Evolutionary conservation across 1,140 invertebrate species (phyloP).

Genomic region (Meloidogyne floridensis): DNA sequence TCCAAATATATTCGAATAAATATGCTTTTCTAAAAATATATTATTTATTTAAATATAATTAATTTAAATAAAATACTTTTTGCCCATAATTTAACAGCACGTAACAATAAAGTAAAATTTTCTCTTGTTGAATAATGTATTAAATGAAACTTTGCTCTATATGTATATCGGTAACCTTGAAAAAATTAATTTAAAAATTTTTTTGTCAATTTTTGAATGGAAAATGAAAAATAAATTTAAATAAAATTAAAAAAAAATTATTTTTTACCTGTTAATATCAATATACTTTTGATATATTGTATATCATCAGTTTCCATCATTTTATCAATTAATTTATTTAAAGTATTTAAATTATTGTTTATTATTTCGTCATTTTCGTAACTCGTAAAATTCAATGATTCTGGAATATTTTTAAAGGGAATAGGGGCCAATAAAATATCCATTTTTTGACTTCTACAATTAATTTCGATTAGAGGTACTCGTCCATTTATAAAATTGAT

Average conservation of each 20-base stretch:
- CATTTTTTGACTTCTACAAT: not conserved
- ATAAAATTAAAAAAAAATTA: not conserved
- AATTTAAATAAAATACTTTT: constrained; percentile 5
- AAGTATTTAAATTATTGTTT: not conserved
- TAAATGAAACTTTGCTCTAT: constrained; percentile 22
- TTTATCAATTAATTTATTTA: constrained; percentile 14
- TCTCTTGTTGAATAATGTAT: not conserved
- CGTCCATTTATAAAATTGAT: not conserved
- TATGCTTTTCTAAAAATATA: not conserved
- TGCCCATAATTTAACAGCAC: constrained; percentile 20
- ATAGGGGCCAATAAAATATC: constrained; percentile 14
- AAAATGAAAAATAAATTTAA: no score
- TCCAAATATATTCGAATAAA: constrained; percentile 24
- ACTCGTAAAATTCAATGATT: not conserved
- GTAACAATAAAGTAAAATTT: constrained; percentile 7
- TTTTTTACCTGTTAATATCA: not conserved
- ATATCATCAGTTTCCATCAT: not conserved
- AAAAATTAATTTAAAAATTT: not conserved
- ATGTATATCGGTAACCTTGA: not conserved
- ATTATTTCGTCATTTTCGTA: constrained; percentile 2
- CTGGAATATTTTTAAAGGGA: constrained; percentile 9
- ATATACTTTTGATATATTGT: not conserved
- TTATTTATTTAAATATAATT: not conserved
- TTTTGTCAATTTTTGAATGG: not conserved
- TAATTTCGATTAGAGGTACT: constrained; percentile 1